Base-by-base conservation (phyloP, 1,140 invertebrate species). In the Dryas iulia region DNA sequence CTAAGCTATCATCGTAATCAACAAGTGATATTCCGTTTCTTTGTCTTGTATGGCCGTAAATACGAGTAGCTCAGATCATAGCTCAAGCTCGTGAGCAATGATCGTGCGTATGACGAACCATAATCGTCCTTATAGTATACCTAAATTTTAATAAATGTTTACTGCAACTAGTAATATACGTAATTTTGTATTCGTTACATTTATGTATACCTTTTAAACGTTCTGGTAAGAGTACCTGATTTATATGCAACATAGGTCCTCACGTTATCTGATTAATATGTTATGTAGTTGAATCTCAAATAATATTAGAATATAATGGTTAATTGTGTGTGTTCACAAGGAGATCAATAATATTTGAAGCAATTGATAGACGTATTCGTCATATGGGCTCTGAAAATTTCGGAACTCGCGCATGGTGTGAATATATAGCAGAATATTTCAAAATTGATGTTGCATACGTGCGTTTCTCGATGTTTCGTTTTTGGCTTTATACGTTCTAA, bases 381-480 rank as follows among this genome's bases (percentile, higher is more conserved):
- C 52, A 26, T 24, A 35, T 25, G 63, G 69, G 69, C 39, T 35
- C 69, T 62, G 28, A 68, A 66, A 66, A 61, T 54, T 71, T 72
- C 59, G 66, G 66, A 63, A 77, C 57, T 26, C 63, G 30, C 71
- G 77, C 77, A 79, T 79, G 77, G 71, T 77, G 71, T 79, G 72
- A 60, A 67, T 54, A 66, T 69, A 52, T 58, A 52, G 30, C 26
- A 56, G 56, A 59, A 60, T 58, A 53, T 70, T 67, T 71, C 30
- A 54, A 73, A 62, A 65, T 67, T 69, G n/a, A 61, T 74, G 67
- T 74, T 72, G 59, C 52, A 66, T 57, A 59, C 59, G 26, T 73
- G 59, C 67, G 39, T 35, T 23, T 31, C 21, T 75, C 71, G 52
- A 33, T 73, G 61, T 66, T 71, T 39, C 62, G 24, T 21, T 59